Evolutionary conservation across 1,140 invertebrate species (phyloP).

Genomic region (Coelopa frigida): DNA sequence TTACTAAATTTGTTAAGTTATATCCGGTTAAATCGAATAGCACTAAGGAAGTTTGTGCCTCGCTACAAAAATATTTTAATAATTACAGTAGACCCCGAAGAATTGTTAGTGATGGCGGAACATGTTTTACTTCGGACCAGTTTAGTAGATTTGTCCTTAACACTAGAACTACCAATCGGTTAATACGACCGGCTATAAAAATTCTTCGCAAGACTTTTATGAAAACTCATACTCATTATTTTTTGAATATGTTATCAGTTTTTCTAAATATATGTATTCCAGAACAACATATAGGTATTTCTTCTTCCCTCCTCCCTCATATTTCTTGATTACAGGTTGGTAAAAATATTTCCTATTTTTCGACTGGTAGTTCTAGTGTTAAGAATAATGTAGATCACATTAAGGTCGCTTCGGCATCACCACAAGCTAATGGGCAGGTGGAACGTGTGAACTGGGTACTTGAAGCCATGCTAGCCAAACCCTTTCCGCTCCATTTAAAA

Average conservation of each 20-base stretch:
- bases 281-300: too few species aligned
- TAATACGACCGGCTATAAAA: too few species aligned
- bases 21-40: slow-evolving; percentile 12
- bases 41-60: slow-evolving; percentile 20
- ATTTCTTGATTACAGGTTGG: slow-evolving; percentile 10
- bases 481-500: too few species aligned
- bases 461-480: slow-evolving; percentile 1
- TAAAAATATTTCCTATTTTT: not conserved
- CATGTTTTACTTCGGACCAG: slow-evolving; percentile 22
- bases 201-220: too few species aligned
- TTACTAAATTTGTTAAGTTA: slow-evolving; percentile 13
- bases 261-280: too few species aligned
- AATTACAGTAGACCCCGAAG: slow-evolving; percentile 15
- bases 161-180: too few species aligned
- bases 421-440: slow-evolving; percentile 18
- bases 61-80: slow-evolving; percentile 16
- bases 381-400: slow-evolving; percentile 17
- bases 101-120: slow-evolving; percentile 26
- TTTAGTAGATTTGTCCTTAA: too few species aligned
- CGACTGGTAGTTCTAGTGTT: too few species aligned
- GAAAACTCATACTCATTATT: too few species aligned
- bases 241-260: too few species aligned
- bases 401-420: slow-evolving; percentile 11
- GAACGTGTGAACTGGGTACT: slow-evolving; percentile 14
- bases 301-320: too few species aligned